Conservation (phyloP, 1,140 invertebrate genomes). For the Hyposmocoma kahamanoa region DNA sequence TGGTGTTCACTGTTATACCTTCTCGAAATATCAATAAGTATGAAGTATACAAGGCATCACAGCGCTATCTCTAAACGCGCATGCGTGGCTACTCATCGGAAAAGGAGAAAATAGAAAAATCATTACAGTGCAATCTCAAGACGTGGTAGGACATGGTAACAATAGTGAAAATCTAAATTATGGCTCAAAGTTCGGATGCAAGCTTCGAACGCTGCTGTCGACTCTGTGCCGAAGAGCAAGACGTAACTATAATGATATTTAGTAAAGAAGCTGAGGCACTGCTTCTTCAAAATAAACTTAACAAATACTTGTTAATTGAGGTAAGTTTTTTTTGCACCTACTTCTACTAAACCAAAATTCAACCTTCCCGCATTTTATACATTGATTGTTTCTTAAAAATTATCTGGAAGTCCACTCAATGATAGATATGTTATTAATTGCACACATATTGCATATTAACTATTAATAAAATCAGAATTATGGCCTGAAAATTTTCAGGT, state of each 20-base stretch:
- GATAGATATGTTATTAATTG: slow-evolving; percentile 1
- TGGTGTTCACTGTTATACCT: not conserved
- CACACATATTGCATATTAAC: too few species aligned
- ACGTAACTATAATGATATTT: slow-evolving; percentile 68
- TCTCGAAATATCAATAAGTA: slow-evolving; percentile 35
- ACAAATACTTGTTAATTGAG: slow-evolving; percentile 65
- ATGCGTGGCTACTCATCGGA: slow-evolving; percentile 40
- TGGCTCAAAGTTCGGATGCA: slow-evolving; percentile 23
- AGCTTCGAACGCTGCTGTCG: slow-evolving; percentile 61
- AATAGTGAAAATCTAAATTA: slow-evolving; percentile 5
- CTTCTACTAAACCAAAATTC: too few species aligned
- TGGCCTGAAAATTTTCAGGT: too few species aligned
- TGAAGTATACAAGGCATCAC: slow-evolving; percentile 40
- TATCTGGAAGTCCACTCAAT: too few species aligned
- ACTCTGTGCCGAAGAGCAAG: slow-evolving; percentile 61
- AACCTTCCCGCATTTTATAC: too few species aligned
- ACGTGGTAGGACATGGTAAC: not conserved
- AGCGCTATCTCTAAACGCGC: slow-evolving; percentile 47
- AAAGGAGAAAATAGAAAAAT: slow-evolving; percentile 34
- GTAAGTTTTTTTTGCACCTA: slow-evolving; percentile 30
- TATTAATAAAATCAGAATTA: too few species aligned
- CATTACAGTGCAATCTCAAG: slow-evolving; percentile 29
- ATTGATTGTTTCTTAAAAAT: too few species aligned
- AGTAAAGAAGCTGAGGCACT: slow-evolving; percentile 62
- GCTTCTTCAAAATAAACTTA: slow-evolving; percentile 62